Percentiles rank a stretch among this genome's conserved stretches.
Conservation (phyloP, 2,113 vertebrate genomes). For the Rhabdornis inornatus region DNA sequence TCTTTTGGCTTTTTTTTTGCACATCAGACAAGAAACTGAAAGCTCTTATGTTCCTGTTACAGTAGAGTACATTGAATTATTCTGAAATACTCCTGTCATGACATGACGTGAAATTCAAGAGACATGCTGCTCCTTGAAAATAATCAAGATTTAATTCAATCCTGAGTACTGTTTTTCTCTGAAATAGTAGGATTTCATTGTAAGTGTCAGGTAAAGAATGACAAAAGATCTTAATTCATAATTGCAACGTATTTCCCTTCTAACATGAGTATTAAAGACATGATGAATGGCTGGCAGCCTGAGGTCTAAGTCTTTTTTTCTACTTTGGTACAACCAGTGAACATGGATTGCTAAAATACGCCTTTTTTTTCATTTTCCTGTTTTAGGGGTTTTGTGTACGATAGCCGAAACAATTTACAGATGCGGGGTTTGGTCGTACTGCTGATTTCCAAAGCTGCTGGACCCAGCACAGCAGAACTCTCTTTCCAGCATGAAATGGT, state of each 20-base stretch:
- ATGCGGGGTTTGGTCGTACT: slow-evolving; percentile 90
- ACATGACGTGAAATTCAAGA: slow-evolving; percentile 6
- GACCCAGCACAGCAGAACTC: slow-evolving; percentile 73
- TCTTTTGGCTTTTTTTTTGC: not conserved
- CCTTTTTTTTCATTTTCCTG: not conserved
- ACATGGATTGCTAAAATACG: not conserved
- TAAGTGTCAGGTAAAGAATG: not conserved
- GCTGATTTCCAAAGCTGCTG: slow-evolving; percentile 94
- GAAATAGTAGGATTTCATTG: not conserved
- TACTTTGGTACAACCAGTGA: not conserved
- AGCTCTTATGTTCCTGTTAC: not conserved
- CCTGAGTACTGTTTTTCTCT: not conserved
- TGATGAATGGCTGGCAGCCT: not conserved
- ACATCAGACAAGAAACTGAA: not conserved
- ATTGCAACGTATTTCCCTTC: slow-evolving; percentile 2
- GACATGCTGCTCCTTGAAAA: slow-evolving; percentile 15
- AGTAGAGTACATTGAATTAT: not conserved
- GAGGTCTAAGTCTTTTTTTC: not conserved
- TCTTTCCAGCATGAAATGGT: slow-evolving; percentile 84
- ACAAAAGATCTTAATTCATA: not conserved
- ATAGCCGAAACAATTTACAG: slow-evolving; percentile 89
- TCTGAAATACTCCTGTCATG: not conserved
- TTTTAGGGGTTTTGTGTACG: slow-evolving; percentile 86
- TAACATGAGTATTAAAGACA: not conserved
- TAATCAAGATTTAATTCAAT: not conserved